Conservation (phyloP, 2,113 vertebrate species). For the Pan paniscus region DNA sequence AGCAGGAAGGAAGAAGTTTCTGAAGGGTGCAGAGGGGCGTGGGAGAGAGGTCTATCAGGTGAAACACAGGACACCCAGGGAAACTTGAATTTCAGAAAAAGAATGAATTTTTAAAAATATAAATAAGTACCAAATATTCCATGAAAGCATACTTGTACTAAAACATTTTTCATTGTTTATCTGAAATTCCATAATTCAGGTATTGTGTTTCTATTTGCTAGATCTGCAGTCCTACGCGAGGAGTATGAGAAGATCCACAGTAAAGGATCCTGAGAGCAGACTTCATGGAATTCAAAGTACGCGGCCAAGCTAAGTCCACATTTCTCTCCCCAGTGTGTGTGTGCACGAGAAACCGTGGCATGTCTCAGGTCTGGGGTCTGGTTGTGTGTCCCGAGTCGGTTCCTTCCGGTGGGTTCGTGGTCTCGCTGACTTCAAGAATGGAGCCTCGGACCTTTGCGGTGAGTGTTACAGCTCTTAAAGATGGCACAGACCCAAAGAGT, state of each 20-base stretch:
- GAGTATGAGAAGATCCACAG: too few species aligned
- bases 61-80: not conserved
- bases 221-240: not conserved
- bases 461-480: too few species aligned
- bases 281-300: not conserved
- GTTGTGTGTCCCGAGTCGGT: too few species aligned
- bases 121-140: not conserved
- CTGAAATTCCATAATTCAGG: not conserved
- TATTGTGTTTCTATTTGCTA: not conserved
- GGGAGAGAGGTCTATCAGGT: not conserved
- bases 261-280: not conserved
- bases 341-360: not conserved
- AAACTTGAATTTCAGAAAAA: not conserved
- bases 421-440: too few species aligned
- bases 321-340: not conserved
- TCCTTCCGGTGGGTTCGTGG: too few species aligned
- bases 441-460: too few species aligned
- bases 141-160: not conserved
- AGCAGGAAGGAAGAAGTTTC: not conserved
- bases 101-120: too few species aligned
- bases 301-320: not conserved
- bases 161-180: not conserved
- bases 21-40: rapidly evolving
- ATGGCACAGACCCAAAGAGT: too few species aligned
- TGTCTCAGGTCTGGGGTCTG: too few species aligned